Evolutionary conservation across 2,113 vertebrate genomes (phyloP).

Genomic region (Euleptes europaea): DNA sequence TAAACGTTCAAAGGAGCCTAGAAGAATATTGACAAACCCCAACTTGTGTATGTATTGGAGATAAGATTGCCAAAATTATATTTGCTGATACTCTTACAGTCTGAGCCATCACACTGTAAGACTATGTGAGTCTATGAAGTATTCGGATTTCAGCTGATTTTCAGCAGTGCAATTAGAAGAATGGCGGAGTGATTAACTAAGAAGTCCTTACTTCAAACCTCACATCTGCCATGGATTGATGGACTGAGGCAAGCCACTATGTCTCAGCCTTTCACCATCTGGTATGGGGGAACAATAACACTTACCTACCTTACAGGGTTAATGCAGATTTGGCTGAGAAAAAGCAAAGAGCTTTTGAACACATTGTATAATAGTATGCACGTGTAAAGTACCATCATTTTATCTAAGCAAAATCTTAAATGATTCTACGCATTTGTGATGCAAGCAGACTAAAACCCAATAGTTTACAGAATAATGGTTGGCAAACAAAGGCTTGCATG

Average conservation of each 20-base stretch:
- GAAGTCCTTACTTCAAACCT: neutral
- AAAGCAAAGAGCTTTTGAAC: neutral
- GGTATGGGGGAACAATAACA: neutral
- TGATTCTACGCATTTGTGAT: neutral
- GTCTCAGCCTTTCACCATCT: neutral
- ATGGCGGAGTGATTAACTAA: neutral
- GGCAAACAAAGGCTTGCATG: no score
- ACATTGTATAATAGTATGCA: no score
- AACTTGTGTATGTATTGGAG: constrained; percentile 70
- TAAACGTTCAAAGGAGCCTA: constrained; percentile 72
- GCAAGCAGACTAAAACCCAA: neutral
- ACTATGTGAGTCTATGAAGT: neutral
- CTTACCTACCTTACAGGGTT: neutral
- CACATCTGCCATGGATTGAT: neutral
- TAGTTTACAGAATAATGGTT: no score
- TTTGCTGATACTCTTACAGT: constrained; percentile 59
- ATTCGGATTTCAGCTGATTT: neutral
- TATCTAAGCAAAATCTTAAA: neutral
- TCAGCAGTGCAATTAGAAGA: neutral
- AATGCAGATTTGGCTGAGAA: neutral
- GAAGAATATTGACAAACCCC: constrained; percentile 75
- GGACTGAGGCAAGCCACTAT: neutral
- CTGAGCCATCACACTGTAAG: neutral
- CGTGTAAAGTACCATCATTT: no score
- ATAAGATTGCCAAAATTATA: constrained; percentile 75